Evolutionary conservation across 2,888 invertebrate species (phyloP).

Genomic region (Oscheius onirici): DNA sequence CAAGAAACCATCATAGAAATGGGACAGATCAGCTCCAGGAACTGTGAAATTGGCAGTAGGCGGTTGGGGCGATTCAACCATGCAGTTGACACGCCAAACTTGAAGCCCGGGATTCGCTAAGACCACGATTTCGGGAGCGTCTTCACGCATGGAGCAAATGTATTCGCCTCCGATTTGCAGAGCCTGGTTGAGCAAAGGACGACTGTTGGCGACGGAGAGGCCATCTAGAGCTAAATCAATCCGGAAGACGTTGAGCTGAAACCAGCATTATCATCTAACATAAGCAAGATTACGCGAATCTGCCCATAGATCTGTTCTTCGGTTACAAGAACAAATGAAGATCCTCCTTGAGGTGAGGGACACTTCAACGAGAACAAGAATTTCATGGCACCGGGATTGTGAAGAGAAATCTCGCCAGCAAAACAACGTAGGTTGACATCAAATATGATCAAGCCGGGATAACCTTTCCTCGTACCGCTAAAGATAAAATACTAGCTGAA

Average conservation of each 20-base stretch:
- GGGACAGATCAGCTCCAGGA: constrained; percentile 64
- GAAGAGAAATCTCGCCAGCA: constrained; percentile 58
- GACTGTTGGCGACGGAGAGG: constrained; percentile 56
- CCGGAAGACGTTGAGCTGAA: constrained; percentile 64
- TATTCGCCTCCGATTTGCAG: constrained; percentile 61
- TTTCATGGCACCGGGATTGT: constrained; percentile 64
- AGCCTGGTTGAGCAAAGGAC: constrained; percentile 57
- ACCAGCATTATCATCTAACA: too few relatives aligned
- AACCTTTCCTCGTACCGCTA: constrained; percentile 66
- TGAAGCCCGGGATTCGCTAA: constrained; percentile 66
- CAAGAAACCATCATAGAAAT: constrained; percentile 70
- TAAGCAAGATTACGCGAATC: constrained; percentile 36
- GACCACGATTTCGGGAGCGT: constrained; percentile 68
- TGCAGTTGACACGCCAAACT: constrained; percentile 58
- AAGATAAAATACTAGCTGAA: constrained; percentile 24
- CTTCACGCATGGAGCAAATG: constrained; percentile 68
- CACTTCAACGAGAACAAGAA: constrained; percentile 65
- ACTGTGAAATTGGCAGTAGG: constrained; percentile 61
- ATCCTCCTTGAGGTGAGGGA: constrained; percentile 61
- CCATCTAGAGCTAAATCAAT: constrained; percentile 65
- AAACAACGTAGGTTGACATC: constrained; percentile 66
- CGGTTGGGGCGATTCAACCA: constrained; percentile 51
- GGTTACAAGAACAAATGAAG: constrained; percentile 62
- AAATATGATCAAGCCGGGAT: constrained; percentile 66
- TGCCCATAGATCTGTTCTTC: constrained; percentile 47